phyloP scores from a whole-genome alignment of 2,113 vertebrate genomes.

The human (Homo sapiens) region GRCh38 chr5:127143001-127143500 shows the following conservation, averaged over 20 bases:
- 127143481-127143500: slow-evolving; percentile 85
- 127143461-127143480: slow-evolving; percentile 80
- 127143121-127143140: slow-evolving; percentile 84
- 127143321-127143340: slow-evolving; percentile 91
- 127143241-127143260: no score
- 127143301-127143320: slow-evolving; percentile 94
- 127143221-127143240: no score
- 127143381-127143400: slow-evolving; percentile 89
- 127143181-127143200: no score
- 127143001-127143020: slow-evolving; percentile 95
- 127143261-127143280: no score
- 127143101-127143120: slow-evolving; percentile 93
- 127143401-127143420: slow-evolving; percentile 89
- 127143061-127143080: slow-evolving; percentile 85
- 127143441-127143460: slow-evolving; percentile 86
- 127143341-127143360: slow-evolving; percentile 94
- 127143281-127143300: no score
- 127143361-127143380: slow-evolving; percentile 92
- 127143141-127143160: no score
- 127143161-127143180: no score
- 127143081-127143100: slow-evolving; percentile 91
- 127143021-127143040: slow-evolving; percentile 91
- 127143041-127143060: slow-evolving; percentile 93
- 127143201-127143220: no score
- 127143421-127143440: slow-evolving; percentile 85